A percentile compares a stretch with the other conserved stretches of the same genome.
Evolutionary conservation across 1,140 invertebrate species (phyloP).

Genomic region (Bombus picipes): DNA sequence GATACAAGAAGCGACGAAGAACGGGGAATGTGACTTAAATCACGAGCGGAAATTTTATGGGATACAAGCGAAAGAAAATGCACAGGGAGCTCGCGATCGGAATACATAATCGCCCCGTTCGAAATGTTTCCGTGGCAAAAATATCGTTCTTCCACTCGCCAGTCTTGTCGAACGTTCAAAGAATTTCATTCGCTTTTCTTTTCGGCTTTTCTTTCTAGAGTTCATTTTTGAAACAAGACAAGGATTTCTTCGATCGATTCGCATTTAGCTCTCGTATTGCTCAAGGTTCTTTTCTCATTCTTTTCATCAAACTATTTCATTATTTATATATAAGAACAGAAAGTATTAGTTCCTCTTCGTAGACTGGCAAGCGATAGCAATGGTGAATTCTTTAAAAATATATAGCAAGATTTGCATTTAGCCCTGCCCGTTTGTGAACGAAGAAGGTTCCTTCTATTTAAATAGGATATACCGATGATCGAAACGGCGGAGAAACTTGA

Average conservation of each 20-base stretch:
- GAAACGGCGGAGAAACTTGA: too few relatives aligned
- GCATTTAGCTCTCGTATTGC: not conserved
- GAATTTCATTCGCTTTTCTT: not conserved
- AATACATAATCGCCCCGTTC: not conserved
- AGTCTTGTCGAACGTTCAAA: not conserved
- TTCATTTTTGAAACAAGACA: not conserved
- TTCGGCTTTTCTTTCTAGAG: not conserved
- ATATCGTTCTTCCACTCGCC: constrained; percentile 2
- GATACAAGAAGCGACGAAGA: constrained; percentile 10
- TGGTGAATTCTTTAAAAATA: too few relatives aligned
- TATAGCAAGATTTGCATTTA: too few relatives aligned
- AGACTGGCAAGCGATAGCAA: too few relatives aligned
- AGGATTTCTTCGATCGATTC: not conserved
- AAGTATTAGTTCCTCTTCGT: too few relatives aligned
- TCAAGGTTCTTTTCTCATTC: not conserved
- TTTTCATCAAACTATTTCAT: not conserved
- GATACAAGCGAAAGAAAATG: constrained; percentile 12
- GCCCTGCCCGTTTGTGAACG: too few relatives aligned
- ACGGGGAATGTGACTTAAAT: constrained; percentile 34
- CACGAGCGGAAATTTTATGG: constrained; percentile 1
- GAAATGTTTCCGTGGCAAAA: not conserved
- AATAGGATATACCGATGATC: not conserved
- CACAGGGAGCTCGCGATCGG: not conserved
- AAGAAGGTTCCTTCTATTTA: not conserved
- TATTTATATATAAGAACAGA: too few relatives aligned